Percentiles rank a stretch among this genome's conserved stretches.
Evolutionary conservation across 2,888 invertebrate species (phyloP).

Genomic region (Heteromyza rotundicornis): DNA sequence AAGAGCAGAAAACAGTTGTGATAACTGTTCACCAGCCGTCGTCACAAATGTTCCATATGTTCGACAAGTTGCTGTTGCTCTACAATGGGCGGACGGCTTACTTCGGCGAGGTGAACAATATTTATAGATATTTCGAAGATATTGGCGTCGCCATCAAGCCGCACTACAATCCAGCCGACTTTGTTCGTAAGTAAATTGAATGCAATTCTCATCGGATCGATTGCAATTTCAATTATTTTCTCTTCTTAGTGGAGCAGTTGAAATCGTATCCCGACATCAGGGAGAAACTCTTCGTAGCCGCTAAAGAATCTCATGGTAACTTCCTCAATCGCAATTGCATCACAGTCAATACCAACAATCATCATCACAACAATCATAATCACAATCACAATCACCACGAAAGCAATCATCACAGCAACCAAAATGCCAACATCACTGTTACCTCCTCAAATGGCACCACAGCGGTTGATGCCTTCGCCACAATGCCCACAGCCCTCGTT

Average conservation of each 20-base stretch:
- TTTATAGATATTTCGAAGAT: slow-evolving; percentile 74
- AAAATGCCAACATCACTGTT: slow-evolving; percentile 9
- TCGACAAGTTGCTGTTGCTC: slow-evolving; percentile 75
- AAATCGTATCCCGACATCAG: slow-evolving; percentile 73
- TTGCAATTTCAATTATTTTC: background rate
- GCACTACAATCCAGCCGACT: slow-evolving; percentile 86
- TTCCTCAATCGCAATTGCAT: slow-evolving; percentile 55
- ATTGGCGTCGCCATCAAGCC: slow-evolving; percentile 76
- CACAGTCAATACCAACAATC: slow-evolving; percentile 60
- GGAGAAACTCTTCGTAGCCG: slow-evolving; percentile 72
- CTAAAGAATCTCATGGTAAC: slow-evolving; percentile 68
- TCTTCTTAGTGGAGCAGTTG: slow-evolving; percentile 77
- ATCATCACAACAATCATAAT: slow-evolving; percentile 15
- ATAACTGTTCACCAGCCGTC: slow-evolving; percentile 84
- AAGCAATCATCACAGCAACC: slow-evolving; percentile 18
- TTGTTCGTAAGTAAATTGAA: slow-evolving; percentile 69
- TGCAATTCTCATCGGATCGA: background rate
- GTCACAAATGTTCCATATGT: slow-evolving; percentile 83
- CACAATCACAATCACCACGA: slow-evolving; percentile 5
- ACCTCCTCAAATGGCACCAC: background rate
- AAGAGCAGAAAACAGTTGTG: slow-evolving; percentile 79
- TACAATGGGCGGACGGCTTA: slow-evolving; percentile 78
- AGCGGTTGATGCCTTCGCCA: slow-evolving; percentile 53
- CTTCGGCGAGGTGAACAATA: slow-evolving; percentile 74
- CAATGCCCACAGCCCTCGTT: slow-evolving; percentile 50